These are phyloP conservation scores for Sinentomon sp. DNA, from an alignment of 2,888 invertebrate species.

Conservation along the genomic window DNA sequence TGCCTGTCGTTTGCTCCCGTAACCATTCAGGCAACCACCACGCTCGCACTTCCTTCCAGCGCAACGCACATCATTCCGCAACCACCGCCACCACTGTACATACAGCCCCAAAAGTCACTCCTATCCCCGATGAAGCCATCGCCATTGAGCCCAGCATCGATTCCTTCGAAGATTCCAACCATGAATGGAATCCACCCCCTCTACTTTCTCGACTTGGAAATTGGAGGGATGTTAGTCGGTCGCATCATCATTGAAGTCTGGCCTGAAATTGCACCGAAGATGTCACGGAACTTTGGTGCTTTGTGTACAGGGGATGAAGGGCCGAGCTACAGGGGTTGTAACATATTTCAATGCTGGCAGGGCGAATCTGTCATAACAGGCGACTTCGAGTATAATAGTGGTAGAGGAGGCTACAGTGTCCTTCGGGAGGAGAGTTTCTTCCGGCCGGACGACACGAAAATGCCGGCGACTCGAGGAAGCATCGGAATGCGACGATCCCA, in stretches of 20 bases:
- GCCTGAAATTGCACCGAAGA: conserved; percentile 47
- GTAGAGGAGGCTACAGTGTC: conserved; percentile 45
- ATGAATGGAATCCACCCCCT: no score
- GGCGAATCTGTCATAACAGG: conserved; percentile 47
- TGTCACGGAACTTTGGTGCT: conserved; percentile 48
- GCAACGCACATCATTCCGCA: no score
- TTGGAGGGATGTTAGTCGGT: conserved; percentile 37
- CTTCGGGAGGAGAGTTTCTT: conserved; percentile 49
- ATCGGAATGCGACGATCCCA: conserved; percentile 57
- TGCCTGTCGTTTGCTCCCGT: no score
- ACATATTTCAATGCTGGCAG: conserved; percentile 55
- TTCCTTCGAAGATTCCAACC: no score
- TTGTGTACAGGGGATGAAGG: conserved; percentile 42
- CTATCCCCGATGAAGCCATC: no score
- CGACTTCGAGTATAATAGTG: conserved; percentile 52
- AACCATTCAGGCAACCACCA: no score
- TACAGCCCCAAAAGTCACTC: no score
- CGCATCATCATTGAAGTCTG: conserved; percentile 47
- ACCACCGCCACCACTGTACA: no score
- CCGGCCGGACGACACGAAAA: conserved; percentile 50
- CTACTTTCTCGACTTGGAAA: conserved; percentile 46
- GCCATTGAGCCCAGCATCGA: no score
- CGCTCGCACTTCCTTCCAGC: no score
- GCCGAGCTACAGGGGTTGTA: conserved; percentile 47
- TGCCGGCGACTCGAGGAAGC: conserved; percentile 42